phyloP scores from a whole-genome alignment of 1,140 invertebrate species.

The Andricus grossulariae region DNA sequence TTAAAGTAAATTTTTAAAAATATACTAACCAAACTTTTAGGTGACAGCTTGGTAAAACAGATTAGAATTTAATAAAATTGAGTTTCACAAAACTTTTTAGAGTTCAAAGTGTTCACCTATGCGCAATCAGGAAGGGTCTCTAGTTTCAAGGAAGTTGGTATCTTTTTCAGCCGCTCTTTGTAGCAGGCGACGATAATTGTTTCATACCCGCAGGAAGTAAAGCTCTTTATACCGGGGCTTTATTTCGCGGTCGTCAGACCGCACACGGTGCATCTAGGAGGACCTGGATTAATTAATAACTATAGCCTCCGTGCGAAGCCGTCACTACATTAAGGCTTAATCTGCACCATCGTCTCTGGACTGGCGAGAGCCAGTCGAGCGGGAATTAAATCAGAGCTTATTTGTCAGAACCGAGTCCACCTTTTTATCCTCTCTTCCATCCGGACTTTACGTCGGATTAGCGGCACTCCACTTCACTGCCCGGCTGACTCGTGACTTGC shows the following conservation, averaged over 20 bases:
- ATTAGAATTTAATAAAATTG: background rate
- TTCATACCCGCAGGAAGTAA: conserved; percentile 63
- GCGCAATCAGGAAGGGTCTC: background rate
- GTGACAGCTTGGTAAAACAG: too few relatives aligned
- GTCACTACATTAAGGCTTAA: conserved; percentile 65
- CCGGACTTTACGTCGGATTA: conserved; percentile 62
- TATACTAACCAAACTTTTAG: too few relatives aligned
- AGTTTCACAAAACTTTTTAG: background rate
- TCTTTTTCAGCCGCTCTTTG: conserved; percentile 15
- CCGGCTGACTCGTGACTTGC: conserved; percentile 53
- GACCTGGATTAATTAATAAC: conserved; percentile 70
- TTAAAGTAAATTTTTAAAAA: too few relatives aligned
- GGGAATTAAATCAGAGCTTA: conserved; percentile 71
- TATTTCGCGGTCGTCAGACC: conserved; percentile 60
- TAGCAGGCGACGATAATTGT: conserved; percentile 62
- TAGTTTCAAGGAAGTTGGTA: background rate
- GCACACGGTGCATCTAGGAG: conserved; percentile 47
- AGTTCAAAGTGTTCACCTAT: background rate
- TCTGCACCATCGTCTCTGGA: conserved; percentile 59
- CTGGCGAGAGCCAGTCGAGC: conserved; percentile 59
- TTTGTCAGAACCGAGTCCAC: conserved; percentile 62
- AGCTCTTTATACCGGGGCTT: conserved; percentile 64
- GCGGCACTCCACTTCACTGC: conserved; percentile 46
- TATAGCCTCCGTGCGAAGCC: conserved; percentile 55
- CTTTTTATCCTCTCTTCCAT: conserved; percentile 56